Evolutionary conservation across 1,140 invertebrate genomes (phyloP), one percentile per base, ranked within the genome.

Genomic region (Solenopsis invicta): DNA sequence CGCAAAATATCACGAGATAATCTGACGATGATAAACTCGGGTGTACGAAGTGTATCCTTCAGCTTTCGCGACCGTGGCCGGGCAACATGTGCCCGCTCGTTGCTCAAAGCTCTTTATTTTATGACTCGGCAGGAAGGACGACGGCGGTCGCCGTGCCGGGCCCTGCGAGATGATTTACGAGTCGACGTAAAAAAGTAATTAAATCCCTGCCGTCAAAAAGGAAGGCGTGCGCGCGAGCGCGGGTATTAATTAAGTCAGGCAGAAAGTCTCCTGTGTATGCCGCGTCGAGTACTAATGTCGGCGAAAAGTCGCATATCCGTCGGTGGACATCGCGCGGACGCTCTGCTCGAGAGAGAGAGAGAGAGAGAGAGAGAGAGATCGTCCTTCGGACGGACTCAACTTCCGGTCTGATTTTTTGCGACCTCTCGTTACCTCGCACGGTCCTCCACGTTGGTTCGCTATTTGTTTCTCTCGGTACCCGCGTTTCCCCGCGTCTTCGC

Each of bases 111-210:
- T 89, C 86, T 92, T 93, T 91, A 88, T 92, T 94, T 93, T 94
- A 93, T 90, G 93, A 93, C 93, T 92, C 87, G 91, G 88, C 93
- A 92, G 91, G 89, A 90, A 92, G 89, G 82, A 89, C 90, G 87
- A 85, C 48, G 77, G 89, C 84, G 78, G 52, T 61, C 48, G 88
- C 72, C 85, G 77, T 84, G 86, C 77, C 77, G 82, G 78, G 81
- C 90, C 86, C 86, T 77, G 37, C 90, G 78, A 77, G 86, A 93
- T 95, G 94, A 94, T 95, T 95, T 95, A 95, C 93, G 94, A 94
- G 93, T 92, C 86, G 90, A 89, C 85, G 89, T 91, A 92, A 94
- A 95, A 95, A 94, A 94, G 93, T 95, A 94, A 95, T 95, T 94
- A 95, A 95, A 94, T 93, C 88, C 85, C 77, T 86, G 92, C 74